phyloP scores from a whole-genome alignment of 2,888 invertebrate species.

The Ochropleura leucogaster region DNA sequence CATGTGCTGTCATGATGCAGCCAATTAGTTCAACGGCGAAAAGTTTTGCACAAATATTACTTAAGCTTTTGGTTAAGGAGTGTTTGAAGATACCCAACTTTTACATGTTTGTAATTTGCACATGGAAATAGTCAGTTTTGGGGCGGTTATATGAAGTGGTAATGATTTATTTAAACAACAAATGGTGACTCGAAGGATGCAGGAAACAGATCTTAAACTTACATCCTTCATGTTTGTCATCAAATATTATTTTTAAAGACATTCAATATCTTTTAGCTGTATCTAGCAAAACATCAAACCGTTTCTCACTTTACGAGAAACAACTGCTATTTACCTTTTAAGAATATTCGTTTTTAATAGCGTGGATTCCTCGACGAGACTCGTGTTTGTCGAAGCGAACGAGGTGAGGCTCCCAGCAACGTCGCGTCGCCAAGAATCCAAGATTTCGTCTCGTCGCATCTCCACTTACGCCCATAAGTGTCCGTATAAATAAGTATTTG shows the following conservation, averaged over 20 bases:
- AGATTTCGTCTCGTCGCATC: constrained; percentile 52
- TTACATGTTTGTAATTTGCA: background rate
- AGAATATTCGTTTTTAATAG: constrained; percentile 46
- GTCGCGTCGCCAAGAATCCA: constrained; percentile 38
- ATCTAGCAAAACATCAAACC: constrained; percentile 24
- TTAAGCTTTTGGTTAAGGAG: constrained; percentile 15
- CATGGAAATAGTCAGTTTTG: background rate
- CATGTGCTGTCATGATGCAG: constrained; percentile 53
- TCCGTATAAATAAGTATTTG: constrained; percentile 57
- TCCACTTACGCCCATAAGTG: constrained; percentile 51
- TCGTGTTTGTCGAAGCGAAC: constrained; percentile 53
- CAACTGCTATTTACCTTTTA: constrained; percentile 27
- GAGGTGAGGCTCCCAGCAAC: constrained; percentile 54
- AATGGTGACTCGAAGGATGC: background rate
- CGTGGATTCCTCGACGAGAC: constrained; percentile 35
- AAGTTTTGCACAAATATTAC: constrained; percentile 32
- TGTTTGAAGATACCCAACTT: background rate
- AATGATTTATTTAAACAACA: background rate
- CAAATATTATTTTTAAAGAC: background rate
- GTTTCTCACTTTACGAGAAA: constrained; percentile 11
- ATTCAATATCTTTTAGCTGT: constrained; percentile 14
- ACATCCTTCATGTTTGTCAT: background rate
- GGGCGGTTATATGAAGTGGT: background rate
- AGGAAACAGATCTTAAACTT: background rate
- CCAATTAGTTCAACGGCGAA: constrained; percentile 53